Base-by-base conservation (phyloP, 2,888 invertebrate species). In the Athalia rosae region DNA sequence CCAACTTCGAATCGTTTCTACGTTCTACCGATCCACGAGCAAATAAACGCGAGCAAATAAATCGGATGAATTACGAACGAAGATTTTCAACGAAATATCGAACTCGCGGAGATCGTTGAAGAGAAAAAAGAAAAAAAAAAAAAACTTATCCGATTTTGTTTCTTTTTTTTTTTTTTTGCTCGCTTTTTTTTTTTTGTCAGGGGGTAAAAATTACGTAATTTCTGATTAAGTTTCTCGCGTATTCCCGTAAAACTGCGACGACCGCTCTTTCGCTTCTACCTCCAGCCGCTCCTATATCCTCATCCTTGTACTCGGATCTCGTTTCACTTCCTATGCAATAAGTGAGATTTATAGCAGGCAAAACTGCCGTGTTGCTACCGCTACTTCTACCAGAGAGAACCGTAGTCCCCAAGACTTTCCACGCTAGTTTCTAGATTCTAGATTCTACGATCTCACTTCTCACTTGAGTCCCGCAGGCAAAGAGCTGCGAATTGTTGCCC, bases 51-150 rank as follows among this genome's bases (percentile, higher is more conserved):
- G 28, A 2, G 28, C 13, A 8, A 58, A 58, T 58, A 71, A 58
- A 71, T 71, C 71, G 71, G 71, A 45, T 58, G 58, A 71, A 71
- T 71, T 58, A 43, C 71, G 45, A 13, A n/a, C 45, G 43, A 45
- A 53, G 53, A 53, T 28, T 53, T n/a, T 53, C 53, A 15, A 4
- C 8, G 53, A n/a, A 53, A 59, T 3, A 7, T 28, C 13, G 67
- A 71, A 28, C 67, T 53, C 41, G 1, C 8, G 13, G 8, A 13
- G 58, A 58, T n/a, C n/a, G n/a, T n/a, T n/a, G n/a, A n/a, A n/a
- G n/a, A n/a, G n/a, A n/a, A n/a, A n/a, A n/a, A n/a, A n/a, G n/a
- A n/a, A n/a, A 41, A 41, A 41, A 11, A 9, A 53, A 53, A 9
- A 9, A n/a, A 4, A n/a, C 0, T 6, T 53, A 53, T 6, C n/a